These are phyloP conservation scores for Melanotaenia maccullochi DNA, from an alignment of 2,797 vertebrate species.

Conservation along the genomic window DNA sequence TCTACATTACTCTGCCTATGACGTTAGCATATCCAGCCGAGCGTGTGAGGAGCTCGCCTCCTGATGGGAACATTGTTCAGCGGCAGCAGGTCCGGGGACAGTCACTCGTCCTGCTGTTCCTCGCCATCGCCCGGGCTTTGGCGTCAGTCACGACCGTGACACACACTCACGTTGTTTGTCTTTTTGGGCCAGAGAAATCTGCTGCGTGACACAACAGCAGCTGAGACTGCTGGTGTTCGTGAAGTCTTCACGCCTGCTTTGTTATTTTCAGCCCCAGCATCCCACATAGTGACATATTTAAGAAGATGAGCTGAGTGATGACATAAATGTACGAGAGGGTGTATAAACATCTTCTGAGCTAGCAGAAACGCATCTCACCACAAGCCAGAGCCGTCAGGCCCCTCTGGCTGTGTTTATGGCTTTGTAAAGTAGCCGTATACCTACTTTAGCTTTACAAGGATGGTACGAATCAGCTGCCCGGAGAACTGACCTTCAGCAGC, in stretches of 20 bases:
- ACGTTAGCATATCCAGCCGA: neutral
- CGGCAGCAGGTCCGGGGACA: conserved; percentile 16
- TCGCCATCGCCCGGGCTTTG: neutral
- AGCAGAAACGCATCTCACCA: neutral
- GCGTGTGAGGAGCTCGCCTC: neutral
- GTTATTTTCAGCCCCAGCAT: neutral
- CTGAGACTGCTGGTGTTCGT: neutral
- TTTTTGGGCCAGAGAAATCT: conserved; percentile 23
- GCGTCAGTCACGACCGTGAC: conserved; percentile 23
- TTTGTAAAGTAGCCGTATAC: neutral
- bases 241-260: neutral
- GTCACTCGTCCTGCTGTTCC: neutral
- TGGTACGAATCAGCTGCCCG: neutral
- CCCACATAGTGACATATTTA: neutral
- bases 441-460: neutral
- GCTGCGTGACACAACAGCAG: conserved; percentile 23
- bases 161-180: neutral
- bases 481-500: neutral
- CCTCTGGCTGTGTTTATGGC: neutral
- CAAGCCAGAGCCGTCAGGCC: neutral
- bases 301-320: neutral
- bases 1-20: neutral
- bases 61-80: conserved; percentile 8
- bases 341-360: neutral
- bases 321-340: neutral